Base-by-base conservation (phyloP, 2,113 vertebrate genomes). In the Psilopogon haemacephalus region DNA sequence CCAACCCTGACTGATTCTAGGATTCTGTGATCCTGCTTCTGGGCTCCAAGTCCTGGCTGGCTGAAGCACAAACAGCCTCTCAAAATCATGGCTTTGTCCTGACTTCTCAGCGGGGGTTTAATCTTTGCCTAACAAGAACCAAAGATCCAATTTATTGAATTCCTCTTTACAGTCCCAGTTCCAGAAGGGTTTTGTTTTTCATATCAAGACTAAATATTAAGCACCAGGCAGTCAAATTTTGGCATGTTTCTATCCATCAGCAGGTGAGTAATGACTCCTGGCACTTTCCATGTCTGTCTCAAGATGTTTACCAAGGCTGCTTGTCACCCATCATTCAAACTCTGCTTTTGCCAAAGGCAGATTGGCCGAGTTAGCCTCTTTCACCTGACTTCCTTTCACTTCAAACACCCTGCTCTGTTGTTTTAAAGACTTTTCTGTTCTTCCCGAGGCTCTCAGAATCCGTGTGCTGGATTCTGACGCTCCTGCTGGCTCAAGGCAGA, bases 401-500 rank as follows among this genome's bases (percentile, higher is more conserved):
- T 77, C 30, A 60, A 60, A 71, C 19, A 88, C 80, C n/a, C 13
- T 40, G 26, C 27, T 73, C 19, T 11, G n/a, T n/a, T 84, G 16
- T 7, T 92, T 79, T 83, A 79, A 96, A 94, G 74, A 86, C 48
- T n/a, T 93, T 93, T 94, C 91, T 77, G 81, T 71, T 91, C 69
- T 95, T 93, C 76, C 84, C 86, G 64, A 72, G 74, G 70, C 95
- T 97, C 96, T 97, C 90, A 55, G 90, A 94, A 95, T 83, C 93
- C 69, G n/a, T 95, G 64, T 95, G 74, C 77, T 96, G 93, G 90
- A 88, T 97, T 97, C 92, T 96, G 97, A 94, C 88, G 94, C 90
- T 97, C 96, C 97, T 97, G 95, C 97, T 97, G 96, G 90, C 80
- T 97, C 97, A 94, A 97, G 95, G 90, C 93, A 97, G 97, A 98